These are phyloP conservation scores for Phyllostomus discolor DNA, from an alignment of 2,113 vertebrate genomes.

Conservation along the genomic window DNA sequence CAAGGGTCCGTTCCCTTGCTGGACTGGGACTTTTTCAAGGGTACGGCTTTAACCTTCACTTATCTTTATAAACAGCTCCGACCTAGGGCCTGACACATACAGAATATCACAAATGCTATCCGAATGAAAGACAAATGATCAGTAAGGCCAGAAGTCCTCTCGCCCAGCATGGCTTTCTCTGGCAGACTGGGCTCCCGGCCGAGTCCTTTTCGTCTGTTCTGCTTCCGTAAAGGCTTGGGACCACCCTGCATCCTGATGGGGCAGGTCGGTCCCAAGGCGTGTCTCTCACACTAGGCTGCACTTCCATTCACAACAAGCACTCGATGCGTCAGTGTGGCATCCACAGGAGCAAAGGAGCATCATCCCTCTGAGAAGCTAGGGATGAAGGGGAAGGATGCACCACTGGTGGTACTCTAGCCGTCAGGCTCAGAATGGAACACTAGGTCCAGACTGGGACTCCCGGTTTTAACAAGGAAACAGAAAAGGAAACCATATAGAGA, in stretches of 20 bases:
- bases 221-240: not conserved
- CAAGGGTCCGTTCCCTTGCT: not conserved
- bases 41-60: not conserved
- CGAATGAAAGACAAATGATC: not conserved
- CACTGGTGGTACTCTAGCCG: not conserved
- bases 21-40: not conserved
- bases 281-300: not conserved
- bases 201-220: not conserved
- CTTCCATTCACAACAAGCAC: not conserved
- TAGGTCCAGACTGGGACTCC: not conserved
- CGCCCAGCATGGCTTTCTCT: not conserved
- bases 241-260: not conserved
- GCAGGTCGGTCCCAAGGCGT: not conserved
- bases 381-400: not conserved
- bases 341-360: not conserved
- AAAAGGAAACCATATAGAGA: not conserved
- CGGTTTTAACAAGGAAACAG: not conserved
- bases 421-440: not conserved
- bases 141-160: not conserved
- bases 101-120: not conserved
- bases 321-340: not conserved
- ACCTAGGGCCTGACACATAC: not conserved
- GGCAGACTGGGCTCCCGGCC: not conserved
- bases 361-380: not conserved
- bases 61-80: not conserved